phyloP scores from a whole-genome alignment of 2,113 vertebrate species.

The Loxodonta africana region DNA sequence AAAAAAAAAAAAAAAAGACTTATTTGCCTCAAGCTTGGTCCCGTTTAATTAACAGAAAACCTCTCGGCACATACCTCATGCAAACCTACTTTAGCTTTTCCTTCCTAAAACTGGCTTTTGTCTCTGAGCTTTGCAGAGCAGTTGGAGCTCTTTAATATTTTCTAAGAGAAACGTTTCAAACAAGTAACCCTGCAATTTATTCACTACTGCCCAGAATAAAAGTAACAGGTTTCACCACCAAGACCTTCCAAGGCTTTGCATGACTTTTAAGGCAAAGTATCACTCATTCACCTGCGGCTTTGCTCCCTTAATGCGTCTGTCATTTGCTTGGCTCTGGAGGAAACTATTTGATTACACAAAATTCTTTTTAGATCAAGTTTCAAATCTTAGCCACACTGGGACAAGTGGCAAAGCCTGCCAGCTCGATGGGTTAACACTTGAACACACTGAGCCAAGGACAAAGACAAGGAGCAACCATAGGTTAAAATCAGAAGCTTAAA shows the following conservation, averaged over 20 bases:
- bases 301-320: conserved; percentile 46
- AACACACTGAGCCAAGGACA: conserved; percentile 78
- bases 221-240: conserved; percentile 77
- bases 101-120: conserved; percentile 81
- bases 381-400: conserved; percentile 78
- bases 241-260: conserved; percentile 72
- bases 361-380: conserved; percentile 76
- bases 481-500: conserved; percentile 76
- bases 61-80: conserved; percentile 67
- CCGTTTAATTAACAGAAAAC: conserved; percentile 79
- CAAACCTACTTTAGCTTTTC: conserved; percentile 70
- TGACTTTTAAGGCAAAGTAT: conserved; percentile 74
- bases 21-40: conserved; percentile 74
- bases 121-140: conserved; percentile 83
- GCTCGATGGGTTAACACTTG: conserved; percentile 66
- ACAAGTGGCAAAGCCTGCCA: conserved; percentile 70
- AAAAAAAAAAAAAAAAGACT: background rate
- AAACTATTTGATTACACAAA: conserved; percentile 82
- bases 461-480: conserved; percentile 71
- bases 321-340: conserved; percentile 84
- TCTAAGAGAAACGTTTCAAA: conserved; percentile 83
- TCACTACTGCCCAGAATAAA: conserved; percentile 84
- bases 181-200: conserved; percentile 84
- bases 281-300: conserved; percentile 71
- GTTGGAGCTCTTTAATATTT: conserved; percentile 85